Conservation (phyloP, 2,113 vertebrate genomes). For the Fregetta grallaria region DNA sequence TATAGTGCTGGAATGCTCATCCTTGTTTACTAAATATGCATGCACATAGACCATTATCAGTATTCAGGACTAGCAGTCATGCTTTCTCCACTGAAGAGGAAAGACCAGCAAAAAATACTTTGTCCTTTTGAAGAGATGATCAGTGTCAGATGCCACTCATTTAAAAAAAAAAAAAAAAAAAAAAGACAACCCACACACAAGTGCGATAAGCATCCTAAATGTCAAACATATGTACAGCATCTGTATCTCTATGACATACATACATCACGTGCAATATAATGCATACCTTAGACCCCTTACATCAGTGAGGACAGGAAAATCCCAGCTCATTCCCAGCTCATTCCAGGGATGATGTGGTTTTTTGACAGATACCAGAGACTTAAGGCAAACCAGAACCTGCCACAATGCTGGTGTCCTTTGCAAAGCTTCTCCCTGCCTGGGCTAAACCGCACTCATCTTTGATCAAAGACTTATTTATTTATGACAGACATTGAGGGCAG, state of each 20-base stretch:
- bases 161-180: neutral
- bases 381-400: neutral
- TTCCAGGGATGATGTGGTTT: neutral
- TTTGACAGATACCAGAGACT: neutral
- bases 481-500: neutral
- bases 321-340: neutral
- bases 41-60: neutral
- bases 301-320: neutral
- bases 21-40: slow-evolving; percentile 15
- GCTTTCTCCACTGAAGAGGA: neutral
- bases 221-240: neutral
- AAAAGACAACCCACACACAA: neutral
- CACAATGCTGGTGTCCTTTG: neutral
- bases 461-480: neutral
- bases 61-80: neutral
- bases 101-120: slow-evolving; percentile 23
- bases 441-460: neutral
- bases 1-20: neutral
- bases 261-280: neutral
- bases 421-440: neutral
- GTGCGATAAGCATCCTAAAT: neutral
- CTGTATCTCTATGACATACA: neutral
- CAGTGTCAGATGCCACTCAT: neutral
- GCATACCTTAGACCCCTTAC: neutral
- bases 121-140: neutral